Conservation (phyloP, 2,113 vertebrate species). For the Mustela nigripes region DNA sequence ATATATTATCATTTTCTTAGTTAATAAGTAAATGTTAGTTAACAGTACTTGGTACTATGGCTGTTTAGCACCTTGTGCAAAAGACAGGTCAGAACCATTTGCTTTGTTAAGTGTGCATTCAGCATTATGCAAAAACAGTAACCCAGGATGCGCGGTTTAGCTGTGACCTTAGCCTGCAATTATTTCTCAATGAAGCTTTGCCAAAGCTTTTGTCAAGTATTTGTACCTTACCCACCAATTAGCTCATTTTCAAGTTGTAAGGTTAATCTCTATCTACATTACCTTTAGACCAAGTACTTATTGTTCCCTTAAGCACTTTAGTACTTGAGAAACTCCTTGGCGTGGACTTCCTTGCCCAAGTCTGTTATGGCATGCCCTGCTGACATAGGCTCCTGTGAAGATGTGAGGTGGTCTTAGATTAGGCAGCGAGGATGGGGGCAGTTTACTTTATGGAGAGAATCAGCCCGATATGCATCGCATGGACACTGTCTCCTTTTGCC, state of each 20-base stretch:
- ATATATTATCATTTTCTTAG: slow-evolving; percentile 24
- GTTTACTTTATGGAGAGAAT: neutral
- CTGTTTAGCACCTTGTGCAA: slow-evolving; percentile 32
- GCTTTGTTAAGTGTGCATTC: neutral
- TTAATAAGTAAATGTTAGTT: slow-evolving; percentile 53
- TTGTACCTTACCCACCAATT: slow-evolving; percentile 70
- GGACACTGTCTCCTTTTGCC: neutral
- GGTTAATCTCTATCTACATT: slow-evolving; percentile 83
- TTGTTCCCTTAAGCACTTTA: slow-evolving; percentile 48
- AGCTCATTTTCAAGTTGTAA: slow-evolving; percentile 74
- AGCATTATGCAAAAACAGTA: slow-evolving; percentile 70
- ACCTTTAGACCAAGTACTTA: slow-evolving; percentile 66
- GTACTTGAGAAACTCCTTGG: slow-evolving; percentile 39
- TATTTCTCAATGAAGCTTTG: slow-evolving; percentile 70
- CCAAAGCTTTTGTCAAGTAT: slow-evolving; percentile 48
- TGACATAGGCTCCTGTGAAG: slow-evolving; percentile 51
- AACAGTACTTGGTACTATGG: slow-evolving; percentile 24
- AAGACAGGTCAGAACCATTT: slow-evolving; percentile 61
- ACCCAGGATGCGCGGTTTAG: slow-evolving; percentile 24
- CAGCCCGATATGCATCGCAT: neutral
- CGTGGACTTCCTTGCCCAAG: slow-evolving; percentile 11
- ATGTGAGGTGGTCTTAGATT: neutral
- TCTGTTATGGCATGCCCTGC: slow-evolving; percentile 22
- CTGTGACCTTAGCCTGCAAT: slow-evolving; percentile 78
- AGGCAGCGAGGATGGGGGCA: neutral